phyloP scores from a whole-genome alignment of 2,113 vertebrate species.

The Ctenodactylus gundi region DNA sequence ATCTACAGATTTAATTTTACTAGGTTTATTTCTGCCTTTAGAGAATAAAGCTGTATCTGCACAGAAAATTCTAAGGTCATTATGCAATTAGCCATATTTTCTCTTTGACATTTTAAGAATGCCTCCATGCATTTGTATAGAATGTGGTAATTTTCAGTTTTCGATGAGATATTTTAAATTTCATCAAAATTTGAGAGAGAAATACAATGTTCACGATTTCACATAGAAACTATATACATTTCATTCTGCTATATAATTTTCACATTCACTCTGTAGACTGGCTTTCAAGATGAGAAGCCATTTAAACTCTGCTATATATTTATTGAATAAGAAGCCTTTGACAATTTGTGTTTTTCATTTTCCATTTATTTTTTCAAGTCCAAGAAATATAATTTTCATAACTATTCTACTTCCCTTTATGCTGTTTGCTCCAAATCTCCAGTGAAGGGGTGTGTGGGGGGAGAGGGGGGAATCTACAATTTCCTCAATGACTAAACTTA shows the following conservation, averaged over 20 bases:
- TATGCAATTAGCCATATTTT: no score
- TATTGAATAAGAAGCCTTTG: constrained; percentile 20
- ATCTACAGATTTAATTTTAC: background rate
- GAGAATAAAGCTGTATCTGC: background rate
- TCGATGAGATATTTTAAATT: constrained; percentile 9
- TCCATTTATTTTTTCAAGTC: background rate
- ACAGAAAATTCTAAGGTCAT: background rate
- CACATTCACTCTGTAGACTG: constrained; percentile 1
- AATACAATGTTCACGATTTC: constrained; percentile 18
- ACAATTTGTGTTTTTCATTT: constrained; percentile 22
- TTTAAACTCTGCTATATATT: background rate
- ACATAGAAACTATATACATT: background rate
- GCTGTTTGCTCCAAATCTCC: constrained; percentile 48
- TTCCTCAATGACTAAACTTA: constrained; percentile 76
- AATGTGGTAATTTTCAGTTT: constrained; percentile 39
- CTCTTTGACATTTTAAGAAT: constrained; percentile 18
- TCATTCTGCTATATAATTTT: constrained; percentile 27
- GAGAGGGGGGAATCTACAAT: constrained; percentile 75
- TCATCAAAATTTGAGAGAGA: background rate
- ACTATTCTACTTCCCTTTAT: constrained; percentile 62
- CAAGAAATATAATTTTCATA: background rate
- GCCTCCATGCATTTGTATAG: background rate
- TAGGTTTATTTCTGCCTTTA: background rate
- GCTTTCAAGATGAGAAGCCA: constrained; percentile 28
- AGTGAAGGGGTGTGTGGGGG: constrained; percentile 38